These are phyloP conservation scores for Maylandia zebra DNA, from an alignment of 2,113 vertebrate species.

Conservation along the genomic window DNA sequence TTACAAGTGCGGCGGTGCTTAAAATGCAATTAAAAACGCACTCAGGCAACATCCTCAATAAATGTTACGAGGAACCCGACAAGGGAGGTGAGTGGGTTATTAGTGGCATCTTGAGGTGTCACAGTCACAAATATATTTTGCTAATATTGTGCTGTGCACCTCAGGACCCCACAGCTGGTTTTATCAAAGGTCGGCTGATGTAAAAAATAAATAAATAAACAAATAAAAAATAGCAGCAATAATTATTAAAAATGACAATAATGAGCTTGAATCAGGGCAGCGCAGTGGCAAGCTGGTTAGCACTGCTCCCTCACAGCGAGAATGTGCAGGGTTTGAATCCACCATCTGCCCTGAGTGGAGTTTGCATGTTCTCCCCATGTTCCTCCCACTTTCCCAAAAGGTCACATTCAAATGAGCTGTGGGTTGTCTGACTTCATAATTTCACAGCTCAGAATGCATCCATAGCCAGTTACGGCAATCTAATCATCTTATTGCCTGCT, in stretches of 20 bases:
- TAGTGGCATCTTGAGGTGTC: neutral
- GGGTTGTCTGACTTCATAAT: neutral
- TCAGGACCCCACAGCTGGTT: neutral
- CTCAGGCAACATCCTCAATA: neutral
- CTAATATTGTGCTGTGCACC: neutral
- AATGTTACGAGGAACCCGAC: neutral
- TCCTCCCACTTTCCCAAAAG: neutral
- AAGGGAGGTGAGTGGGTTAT: neutral
- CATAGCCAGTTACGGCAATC: neutral
- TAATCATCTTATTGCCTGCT: neutral
- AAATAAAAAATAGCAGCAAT: neutral
- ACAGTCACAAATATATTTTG: neutral
- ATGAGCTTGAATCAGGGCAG: neutral
- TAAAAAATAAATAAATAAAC: neutral
- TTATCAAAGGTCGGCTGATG: neutral
- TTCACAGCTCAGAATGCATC: slow-evolving; percentile 20
- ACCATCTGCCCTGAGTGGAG: neutral
- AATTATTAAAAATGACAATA: neutral
- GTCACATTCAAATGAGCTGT: neutral
- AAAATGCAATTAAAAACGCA: slow-evolving; percentile 55
- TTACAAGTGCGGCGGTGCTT: slow-evolving; percentile 32
- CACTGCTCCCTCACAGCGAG: neutral
- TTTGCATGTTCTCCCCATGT: neutral
- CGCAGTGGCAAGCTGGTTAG: neutral
- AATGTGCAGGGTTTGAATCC: neutral